Conservation (phyloP, 2,113 vertebrate genomes). For the Nothocercus nigrocapillus region DNA sequence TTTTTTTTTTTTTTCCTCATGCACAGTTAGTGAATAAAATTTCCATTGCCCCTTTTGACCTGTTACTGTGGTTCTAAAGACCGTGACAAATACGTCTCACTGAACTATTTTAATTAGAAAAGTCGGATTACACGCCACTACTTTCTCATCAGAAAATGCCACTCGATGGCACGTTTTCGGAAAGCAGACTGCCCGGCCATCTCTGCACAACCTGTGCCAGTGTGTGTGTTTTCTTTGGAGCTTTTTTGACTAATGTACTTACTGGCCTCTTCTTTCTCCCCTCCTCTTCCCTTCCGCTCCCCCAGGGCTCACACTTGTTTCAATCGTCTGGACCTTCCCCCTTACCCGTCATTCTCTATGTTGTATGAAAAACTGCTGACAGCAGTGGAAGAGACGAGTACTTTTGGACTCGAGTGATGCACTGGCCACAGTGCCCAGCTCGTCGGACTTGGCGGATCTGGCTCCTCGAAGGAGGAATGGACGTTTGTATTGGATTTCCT, state of each 20-base stretch:
- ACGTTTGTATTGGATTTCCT: constrained; percentile 24
- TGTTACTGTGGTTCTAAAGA: background rate
- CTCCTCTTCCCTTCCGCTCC: background rate
- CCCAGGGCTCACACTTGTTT: constrained; percentile 97
- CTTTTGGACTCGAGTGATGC: constrained; percentile 94
- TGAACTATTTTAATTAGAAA: background rate
- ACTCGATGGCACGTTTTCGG: constrained; percentile 22
- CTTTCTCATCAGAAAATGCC: background rate
- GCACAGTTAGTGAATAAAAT: background rate
- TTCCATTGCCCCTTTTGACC: background rate
- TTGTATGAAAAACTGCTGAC: constrained; percentile 97
- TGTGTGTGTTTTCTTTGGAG: constrained; percentile 21
- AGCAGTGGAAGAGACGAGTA: constrained; percentile 98
- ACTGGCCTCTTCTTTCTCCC: constrained; percentile 26
- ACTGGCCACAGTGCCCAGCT: constrained; percentile 53
- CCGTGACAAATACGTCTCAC: background rate
- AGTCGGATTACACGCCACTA: background rate
- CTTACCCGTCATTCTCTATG: constrained; percentile 98
- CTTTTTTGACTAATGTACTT: background rate
- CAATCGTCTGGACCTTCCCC: constrained; percentile 96
- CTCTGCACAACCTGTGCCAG: background rate
- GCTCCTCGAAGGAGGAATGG: constrained; percentile 48
- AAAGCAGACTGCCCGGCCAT: background rate
- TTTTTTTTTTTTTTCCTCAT: background rate
- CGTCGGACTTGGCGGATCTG: constrained; percentile 55